Evolutionary conservation across 2,888 invertebrate species (phyloP).

Genomic region (Tenthredo mesomela): DNA sequence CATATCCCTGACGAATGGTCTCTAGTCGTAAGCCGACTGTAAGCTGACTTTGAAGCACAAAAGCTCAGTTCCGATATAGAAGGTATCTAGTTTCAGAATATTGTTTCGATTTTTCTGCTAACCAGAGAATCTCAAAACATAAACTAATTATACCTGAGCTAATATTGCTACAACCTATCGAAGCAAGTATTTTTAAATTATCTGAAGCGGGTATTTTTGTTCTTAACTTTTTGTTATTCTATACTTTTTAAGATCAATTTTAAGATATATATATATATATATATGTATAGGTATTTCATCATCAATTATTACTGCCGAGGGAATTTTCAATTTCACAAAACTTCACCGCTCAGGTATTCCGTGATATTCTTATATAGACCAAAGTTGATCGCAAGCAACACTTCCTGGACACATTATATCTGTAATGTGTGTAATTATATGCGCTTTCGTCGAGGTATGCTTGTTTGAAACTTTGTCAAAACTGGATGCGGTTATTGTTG

Average conservation of each 20-base stretch:
- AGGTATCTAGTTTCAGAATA: background rate
- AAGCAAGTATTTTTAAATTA: background rate
- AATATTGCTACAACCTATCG: background rate
- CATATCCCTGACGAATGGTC: slow-evolving; percentile 12
- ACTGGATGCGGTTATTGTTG: background rate
- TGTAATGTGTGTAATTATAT: too few relatives aligned
- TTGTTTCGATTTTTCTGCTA: background rate
- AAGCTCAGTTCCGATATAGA: background rate
- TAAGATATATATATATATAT: background rate
- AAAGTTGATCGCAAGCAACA: slow-evolving; percentile 10
- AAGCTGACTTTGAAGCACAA: background rate
- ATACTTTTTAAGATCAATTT: background rate
- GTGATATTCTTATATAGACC: background rate
- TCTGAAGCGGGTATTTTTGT: background rate
- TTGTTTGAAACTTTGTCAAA: slow-evolving; percentile 3
- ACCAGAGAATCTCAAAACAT: background rate
- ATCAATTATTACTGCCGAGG: background rate
- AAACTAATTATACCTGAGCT: background rate
- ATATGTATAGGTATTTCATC: too few relatives aligned
- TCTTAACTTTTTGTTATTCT: background rate
- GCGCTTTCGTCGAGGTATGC: too few relatives aligned
- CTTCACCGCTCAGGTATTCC: background rate
- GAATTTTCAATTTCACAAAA: slow-evolving; percentile 29
- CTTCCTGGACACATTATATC: background rate
- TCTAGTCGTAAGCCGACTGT: background rate